Conservation (phyloP, 2,888 invertebrate genomes). For the Malachius bipustulatus region DNA sequence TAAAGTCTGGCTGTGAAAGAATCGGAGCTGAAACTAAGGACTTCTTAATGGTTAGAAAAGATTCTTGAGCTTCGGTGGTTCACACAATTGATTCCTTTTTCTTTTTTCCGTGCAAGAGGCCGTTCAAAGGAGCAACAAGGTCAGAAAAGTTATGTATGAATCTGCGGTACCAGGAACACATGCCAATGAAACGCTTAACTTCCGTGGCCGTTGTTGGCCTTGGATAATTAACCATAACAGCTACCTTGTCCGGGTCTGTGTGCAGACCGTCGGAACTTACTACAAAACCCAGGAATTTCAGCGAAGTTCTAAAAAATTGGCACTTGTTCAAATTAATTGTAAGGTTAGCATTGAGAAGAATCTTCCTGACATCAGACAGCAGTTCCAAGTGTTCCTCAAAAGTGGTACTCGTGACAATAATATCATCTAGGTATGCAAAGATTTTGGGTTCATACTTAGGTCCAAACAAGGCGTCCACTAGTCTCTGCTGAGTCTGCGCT, state of each 20-base stretch:
- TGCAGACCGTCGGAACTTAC: slow-evolving; percentile 19
- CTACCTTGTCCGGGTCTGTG: slow-evolving; percentile 23
- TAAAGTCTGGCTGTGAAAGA: slow-evolving; percentile 2
- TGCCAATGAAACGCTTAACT: slow-evolving; percentile 23
- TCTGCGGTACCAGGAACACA: slow-evolving; percentile 22
- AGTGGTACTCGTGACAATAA: slow-evolving; percentile 18
- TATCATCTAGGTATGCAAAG: slow-evolving; percentile 8
- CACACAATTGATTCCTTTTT: slow-evolving; percentile 11
- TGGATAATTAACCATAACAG: slow-evolving; percentile 21
- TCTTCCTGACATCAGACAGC: too few relatives aligned
- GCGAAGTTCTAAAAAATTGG: slow-evolving; percentile 19
- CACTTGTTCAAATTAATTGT: slow-evolving; percentile 22
- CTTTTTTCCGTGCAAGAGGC: slow-evolving; percentile 13
- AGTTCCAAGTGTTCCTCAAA: slow-evolving; percentile 19
- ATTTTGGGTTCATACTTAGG: slow-evolving; percentile 8
- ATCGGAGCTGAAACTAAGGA: slow-evolving; percentile 5
- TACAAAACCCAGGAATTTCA: slow-evolving; percentile 22
- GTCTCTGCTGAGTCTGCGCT: slow-evolving; percentile 9
- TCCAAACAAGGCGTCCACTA: slow-evolving; percentile 18
- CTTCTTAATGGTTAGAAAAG: slow-evolving; percentile 8
- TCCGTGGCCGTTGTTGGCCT: slow-evolving; percentile 20
- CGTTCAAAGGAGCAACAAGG: slow-evolving; percentile 15
- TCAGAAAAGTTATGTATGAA: slow-evolving; percentile 23
- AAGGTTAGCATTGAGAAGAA: too few relatives aligned
- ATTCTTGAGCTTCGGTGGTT: slow-evolving; percentile 12